Evolutionary conservation across 2,113 vertebrate species (phyloP).

Genomic region (Ondatra zibethicus): DNA sequence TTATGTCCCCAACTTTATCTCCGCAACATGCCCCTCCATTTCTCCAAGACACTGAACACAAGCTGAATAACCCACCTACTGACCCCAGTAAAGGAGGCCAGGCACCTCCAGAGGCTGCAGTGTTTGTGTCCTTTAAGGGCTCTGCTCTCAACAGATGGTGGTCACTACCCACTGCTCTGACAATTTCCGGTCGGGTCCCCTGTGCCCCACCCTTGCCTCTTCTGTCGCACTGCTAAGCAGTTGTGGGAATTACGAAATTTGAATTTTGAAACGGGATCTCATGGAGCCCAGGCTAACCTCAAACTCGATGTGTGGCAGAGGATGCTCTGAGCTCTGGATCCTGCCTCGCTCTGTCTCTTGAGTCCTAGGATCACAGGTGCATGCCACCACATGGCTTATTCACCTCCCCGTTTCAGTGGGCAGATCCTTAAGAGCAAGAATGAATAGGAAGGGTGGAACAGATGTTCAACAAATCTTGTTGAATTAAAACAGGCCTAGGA

Average conservation of each 20-base stretch:
- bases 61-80: neutral
- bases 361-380: neutral
- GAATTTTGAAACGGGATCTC: neutral
- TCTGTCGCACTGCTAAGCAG: neutral
- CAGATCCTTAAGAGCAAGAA: neutral
- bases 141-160: neutral
- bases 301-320: neutral
- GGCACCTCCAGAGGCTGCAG: neutral
- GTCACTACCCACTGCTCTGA: neutral
- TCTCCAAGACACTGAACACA: neutral
- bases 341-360: neutral
- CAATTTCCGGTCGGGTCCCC: neutral
- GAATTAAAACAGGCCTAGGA: neutral
- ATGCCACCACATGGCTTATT: neutral
- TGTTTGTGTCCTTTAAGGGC: neutral
- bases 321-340: neutral
- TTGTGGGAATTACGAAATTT: neutral
- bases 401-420: neutral
- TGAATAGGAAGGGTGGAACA: too few relatives aligned
- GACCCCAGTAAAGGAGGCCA: neutral
- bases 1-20: neutral
- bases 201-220: neutral
- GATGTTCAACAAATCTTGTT: neutral
- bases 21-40: neutral
- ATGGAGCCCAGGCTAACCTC: neutral